Evolutionary conservation across 2,113 vertebrate genomes (phyloP), one percentile per base, ranked within the genome.

Genomic region (Nothobranchius furzeri): DNA sequence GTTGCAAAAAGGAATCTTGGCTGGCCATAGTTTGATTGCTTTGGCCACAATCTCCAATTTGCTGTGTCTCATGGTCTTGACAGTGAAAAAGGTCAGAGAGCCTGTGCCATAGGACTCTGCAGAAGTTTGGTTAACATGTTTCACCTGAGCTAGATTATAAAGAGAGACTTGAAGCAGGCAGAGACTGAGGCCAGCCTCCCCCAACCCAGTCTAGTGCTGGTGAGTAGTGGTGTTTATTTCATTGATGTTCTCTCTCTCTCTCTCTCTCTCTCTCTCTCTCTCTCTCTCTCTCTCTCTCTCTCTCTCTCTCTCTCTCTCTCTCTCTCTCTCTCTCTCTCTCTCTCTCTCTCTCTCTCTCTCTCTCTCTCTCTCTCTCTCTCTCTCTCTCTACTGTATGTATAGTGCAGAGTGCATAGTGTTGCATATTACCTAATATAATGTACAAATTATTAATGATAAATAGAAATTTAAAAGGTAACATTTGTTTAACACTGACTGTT

Each of bases 201-300:
- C 42, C 68, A 62, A 48, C 67, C 61, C 51, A 70, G 15, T 37
- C 51, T 70, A 47, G 9, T 61, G 12, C 50, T 70, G 35, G 54
- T 40, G 30, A 56, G 15, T 56, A 12, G 20, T 20, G 20, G 40
- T 56, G 36, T 56, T 37, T 40, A 10, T 13, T 12, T 56, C 13
- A 56, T 40, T 56, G 2, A 36, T 25, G 12, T 10, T 17, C 12
- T 25, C 24, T 54, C 9, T 2, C 13, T 14, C 13, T 20, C 20
- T 20, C 20, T 20, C 20, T 20, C 20, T 20, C 20, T 20, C 20
- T 20, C 20, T 20, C 20, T 20, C 20, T 20, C 20, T 20, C 20
- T 20, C 20, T 20, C 20, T 20, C 20, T 20, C 20, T 20, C 20
- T 20, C 20, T 20, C 20, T 20, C 20, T 20, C 20, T 20, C 20